phyloP scores from a whole-genome alignment of 2,797 vertebrate genomes.

The Cercopithecus mitis region DNA sequence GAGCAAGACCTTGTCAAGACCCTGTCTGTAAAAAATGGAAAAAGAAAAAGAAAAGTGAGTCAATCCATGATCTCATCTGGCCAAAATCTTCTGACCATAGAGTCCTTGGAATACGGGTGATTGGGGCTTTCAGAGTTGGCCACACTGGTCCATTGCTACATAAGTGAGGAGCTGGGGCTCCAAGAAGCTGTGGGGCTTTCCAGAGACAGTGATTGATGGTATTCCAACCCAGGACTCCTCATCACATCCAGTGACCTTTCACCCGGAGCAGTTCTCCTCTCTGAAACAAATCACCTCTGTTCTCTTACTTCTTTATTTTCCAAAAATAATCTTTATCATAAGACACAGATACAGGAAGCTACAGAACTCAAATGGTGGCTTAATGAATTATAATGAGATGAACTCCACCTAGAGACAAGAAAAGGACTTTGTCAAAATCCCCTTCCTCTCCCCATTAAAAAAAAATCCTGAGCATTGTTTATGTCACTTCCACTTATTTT shows the following conservation, averaged over 20 bases:
- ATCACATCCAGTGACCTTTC: neutral
- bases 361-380: neutral
- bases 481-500: neutral
- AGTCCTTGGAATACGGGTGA: neutral
- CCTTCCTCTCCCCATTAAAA: neutral
- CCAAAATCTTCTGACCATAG: neutral
- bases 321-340: neutral
- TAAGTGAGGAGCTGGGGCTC: neutral
- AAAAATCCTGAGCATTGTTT: neutral
- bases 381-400: neutral
- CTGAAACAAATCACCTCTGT: neutral
- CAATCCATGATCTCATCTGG: neutral
- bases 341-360: neutral
- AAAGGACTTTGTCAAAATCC: neutral
- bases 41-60: neutral
- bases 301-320: neutral
- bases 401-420: neutral
- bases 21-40: neutral
- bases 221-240: neutral
- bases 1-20: neutral
- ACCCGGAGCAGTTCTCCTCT: neutral
- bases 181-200: neutral
- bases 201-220: fast-evolving
- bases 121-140: neutral
- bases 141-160: neutral